Conservation (phyloP, 1,140 invertebrate species). For the Pseudomyrmex dendroicus region DNA sequence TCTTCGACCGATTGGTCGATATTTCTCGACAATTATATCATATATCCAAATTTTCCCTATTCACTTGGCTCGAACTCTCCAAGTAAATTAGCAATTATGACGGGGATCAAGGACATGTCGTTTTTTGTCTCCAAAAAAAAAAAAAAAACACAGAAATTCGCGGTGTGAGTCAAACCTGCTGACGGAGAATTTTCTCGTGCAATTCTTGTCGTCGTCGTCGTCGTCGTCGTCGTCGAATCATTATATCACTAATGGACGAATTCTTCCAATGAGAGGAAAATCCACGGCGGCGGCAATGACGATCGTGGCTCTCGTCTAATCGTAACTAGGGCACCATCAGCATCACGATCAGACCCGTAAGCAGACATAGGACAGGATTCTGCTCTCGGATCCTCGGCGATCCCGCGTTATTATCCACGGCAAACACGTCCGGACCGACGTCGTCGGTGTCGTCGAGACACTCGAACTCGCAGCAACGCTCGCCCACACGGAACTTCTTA, state of each 20-base stretch:
- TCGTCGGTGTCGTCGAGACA: conserved; percentile 87
- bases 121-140: neutral
- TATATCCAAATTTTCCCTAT: neutral
- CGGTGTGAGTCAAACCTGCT: conserved; percentile 10
- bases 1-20: neutral
- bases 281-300: conserved; percentile 58
- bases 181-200: neutral
- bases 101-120: neutral
- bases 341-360: conserved; percentile 29
- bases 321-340: conserved; percentile 60
- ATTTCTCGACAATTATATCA: neutral
- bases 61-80: neutral
- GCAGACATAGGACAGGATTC: neutral
- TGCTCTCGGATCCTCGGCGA: conserved; percentile 57
- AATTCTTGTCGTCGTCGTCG: neutral
- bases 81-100: conserved; percentile 5
- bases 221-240: neutral
- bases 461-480: conserved; percentile 91
- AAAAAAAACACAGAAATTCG: neutral
- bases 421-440: conserved; percentile 72
- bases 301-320: neutral
- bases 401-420: conserved; percentile 70
- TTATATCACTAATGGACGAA: conserved; percentile 11
- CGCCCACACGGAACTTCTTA: conserved; percentile 90
- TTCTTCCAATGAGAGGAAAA: conserved; percentile 19